Conservation (phyloP, 2,797 vertebrate genomes). For the Poecile montanus region DNA sequence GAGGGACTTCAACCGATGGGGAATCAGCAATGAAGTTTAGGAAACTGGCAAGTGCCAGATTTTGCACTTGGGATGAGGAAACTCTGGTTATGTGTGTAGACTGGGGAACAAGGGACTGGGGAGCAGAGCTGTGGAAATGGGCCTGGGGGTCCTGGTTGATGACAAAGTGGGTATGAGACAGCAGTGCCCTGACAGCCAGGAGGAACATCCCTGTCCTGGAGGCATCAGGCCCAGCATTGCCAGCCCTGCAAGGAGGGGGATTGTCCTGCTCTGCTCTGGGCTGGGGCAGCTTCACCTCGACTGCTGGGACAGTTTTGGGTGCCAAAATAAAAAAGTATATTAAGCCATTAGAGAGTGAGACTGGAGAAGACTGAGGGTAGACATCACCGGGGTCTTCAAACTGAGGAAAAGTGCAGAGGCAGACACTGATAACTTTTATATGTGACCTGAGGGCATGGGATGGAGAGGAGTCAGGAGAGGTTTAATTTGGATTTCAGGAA, state of each 20-base stretch:
- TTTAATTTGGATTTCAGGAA: background rate
- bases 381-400: background rate
- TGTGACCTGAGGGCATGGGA: background rate
- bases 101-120: background rate
- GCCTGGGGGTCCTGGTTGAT: accelerated
- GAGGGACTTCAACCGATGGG: accelerated
- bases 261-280: accelerated
- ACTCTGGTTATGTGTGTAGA: background rate
- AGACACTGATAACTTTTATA: background rate
- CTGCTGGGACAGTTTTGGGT: accelerated
- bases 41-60: no score
- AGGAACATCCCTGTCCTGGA: background rate
- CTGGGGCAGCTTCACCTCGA: accelerated
- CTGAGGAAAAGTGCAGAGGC: background rate
- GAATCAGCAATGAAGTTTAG: background rate
- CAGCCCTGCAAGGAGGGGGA: accelerated
- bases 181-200: background rate
- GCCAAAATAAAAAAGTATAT: no score
- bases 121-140: no score
- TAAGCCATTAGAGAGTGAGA: background rate
- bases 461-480: background rate
- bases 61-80: background rate
- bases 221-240: accelerated
- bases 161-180: background rate
- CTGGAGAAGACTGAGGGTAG: background rate